Evolutionary conservation across 1,140 invertebrate species (phyloP), one percentile per base, ranked within the genome.

Genomic region (Ceratosolen fusciceps): DNA sequence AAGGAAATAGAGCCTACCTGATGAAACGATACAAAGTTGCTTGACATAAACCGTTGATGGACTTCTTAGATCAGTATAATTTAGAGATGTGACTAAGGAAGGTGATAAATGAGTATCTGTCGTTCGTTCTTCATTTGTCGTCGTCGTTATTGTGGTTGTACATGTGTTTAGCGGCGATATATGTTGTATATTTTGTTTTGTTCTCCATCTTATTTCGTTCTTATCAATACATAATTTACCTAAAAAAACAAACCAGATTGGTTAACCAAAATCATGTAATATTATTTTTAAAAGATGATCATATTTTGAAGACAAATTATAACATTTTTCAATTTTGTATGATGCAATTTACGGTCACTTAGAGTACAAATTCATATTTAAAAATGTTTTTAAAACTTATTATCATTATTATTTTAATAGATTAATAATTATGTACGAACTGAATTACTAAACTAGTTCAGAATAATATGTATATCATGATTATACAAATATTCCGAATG

Each of bases 221-320:
- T 90, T 88, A 39, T 86, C 86, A 72, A 89, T 84, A 89, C 90
- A 90, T 62, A 90, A 77, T 84, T 90, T 90, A 67, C 87, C 90
- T 90, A 82, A 1, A 83, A 85, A 43, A 26, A 47, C 19, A 70
- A 70, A 70, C 2, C 14, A 47, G 39, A 70, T 70, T 26, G 5
- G 39, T n/a, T n/a, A n/a, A n/a, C n/a, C n/a, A n/a, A n/a, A n/a
- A n/a, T n/a, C n/a, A n/a, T n/a, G n/a, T n/a, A n/a, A n/a, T n/a
- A n/a, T n/a, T n/a, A n/a, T n/a, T n/a, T n/a, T n/a, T n/a, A n/a
- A n/a, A n/a, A n/a, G n/a, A n/a, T n/a, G n/a, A n/a, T n/a, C n/a
- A n/a, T n/a, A n/a, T n/a, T n/a, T n/a, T n/a, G n/a, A n/a, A n/a
- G n/a, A n/a, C n/a, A n/a, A n/a, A n/a, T n/a, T n/a, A n/a, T n/a